Evolutionary conservation across 2,113 vertebrate species (phyloP).

Genomic region (Tretioscincus oriximinensis): DNA sequence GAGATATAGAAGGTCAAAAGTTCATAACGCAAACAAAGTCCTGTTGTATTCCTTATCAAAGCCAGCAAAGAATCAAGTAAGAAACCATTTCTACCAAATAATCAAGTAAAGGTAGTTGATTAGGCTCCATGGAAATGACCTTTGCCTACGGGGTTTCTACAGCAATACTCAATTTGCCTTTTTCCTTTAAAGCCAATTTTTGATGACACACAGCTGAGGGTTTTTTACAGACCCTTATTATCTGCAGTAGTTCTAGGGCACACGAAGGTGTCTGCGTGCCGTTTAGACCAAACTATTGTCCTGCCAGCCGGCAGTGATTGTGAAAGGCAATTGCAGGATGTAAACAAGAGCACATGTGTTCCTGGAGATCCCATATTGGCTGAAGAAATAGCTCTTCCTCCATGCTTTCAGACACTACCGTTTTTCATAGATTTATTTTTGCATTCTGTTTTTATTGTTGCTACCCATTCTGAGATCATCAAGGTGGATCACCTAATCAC

Average conservation of each 20-base stretch:
- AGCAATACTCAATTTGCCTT: conserved; percentile 52
- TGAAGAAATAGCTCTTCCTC: too few species aligned
- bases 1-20: conserved; percentile 50
- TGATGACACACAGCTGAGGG: conserved; percentile 6
- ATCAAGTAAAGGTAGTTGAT: conserved; percentile 62
- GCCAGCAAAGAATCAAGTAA: conserved; percentile 60
- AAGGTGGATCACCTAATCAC: too few species aligned
- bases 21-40: conserved; percentile 47
- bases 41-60: conserved; percentile 48
- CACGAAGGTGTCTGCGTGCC: neutral
- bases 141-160: conserved; percentile 53
- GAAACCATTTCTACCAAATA: conserved; percentile 65
- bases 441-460: too few species aligned
- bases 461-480: too few species aligned
- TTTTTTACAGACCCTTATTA: conserved; percentile 25
- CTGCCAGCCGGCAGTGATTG: too few species aligned
- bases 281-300: too few species aligned
- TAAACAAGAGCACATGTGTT: too few species aligned
- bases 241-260: neutral
- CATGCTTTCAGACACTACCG: too few species aligned
- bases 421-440: too few species aligned
- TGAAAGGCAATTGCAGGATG: too few species aligned
- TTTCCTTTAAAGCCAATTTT: conserved; percentile 47
- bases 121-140: conserved; percentile 67
- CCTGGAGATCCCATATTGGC: too few species aligned